phyloP scores from a whole-genome alignment of 2,797 vertebrate species.

The Falco rusticolus region DNA sequence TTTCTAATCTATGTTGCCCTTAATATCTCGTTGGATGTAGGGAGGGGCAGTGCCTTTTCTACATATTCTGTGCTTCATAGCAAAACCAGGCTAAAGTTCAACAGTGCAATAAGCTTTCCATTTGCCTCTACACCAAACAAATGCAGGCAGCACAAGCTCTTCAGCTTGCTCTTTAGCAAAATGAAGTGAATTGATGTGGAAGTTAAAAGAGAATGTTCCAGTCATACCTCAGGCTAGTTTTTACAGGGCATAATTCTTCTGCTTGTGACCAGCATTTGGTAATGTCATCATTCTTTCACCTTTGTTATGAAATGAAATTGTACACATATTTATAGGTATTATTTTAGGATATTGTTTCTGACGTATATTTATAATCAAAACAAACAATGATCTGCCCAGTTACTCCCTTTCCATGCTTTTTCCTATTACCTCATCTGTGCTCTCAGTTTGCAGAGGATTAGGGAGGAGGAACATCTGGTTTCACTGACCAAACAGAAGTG shows the following conservation, averaged over 20 bases:
- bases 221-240: not conserved
- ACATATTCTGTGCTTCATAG: not conserved
- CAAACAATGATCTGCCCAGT: not conserved
- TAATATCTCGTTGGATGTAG: not conserved
- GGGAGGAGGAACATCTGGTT: conserved; percentile 43
- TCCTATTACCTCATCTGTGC: conserved; percentile 40
- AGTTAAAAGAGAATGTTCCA: not conserved
- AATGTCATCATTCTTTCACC: not conserved
- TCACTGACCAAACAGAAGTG: conserved; percentile 24
- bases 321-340: not conserved
- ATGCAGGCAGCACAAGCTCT: not conserved
- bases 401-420: not conserved
- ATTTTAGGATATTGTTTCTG: conserved; percentile 6
- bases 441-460: not conserved
- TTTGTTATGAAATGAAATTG: not conserved
- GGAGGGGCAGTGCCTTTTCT: not conserved
- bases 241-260: not conserved
- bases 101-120: not conserved
- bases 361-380: conserved; percentile 23
- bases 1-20: not conserved
- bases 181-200: not conserved
- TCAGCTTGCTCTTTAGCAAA: not conserved
- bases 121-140: not conserved
- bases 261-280: not conserved
- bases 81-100: not conserved